phyloP scores from a whole-genome alignment of 64 coral and sea anemone species.

The Cladopsammia gracilis region DNA sequence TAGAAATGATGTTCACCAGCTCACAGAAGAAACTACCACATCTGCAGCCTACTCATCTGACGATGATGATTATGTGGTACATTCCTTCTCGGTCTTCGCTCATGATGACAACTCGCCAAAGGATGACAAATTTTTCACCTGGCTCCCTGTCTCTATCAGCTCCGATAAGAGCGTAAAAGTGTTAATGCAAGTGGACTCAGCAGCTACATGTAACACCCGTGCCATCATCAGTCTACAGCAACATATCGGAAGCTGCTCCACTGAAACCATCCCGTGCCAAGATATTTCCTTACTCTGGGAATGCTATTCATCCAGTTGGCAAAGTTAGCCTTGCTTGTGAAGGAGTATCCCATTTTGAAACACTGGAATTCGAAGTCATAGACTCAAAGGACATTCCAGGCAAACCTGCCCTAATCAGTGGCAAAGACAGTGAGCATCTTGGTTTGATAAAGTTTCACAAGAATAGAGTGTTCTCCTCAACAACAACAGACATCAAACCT shows the following conservation, averaged over 20 bases:
- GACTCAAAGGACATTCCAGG: background rate
- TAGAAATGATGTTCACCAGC: too few relatives aligned
- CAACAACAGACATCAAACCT: background rate
- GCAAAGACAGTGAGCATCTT: background rate
- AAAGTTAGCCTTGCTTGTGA: slow-evolving; percentile 45
- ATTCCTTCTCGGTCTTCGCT: slow-evolving; percentile 20
- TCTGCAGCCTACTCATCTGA: slow-evolving; percentile 12
- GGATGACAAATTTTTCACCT: slow-evolving; percentile 54
- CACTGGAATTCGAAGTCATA: slow-evolving; percentile 3
- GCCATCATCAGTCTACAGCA: slow-evolving; percentile 32
- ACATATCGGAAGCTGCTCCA: background rate
- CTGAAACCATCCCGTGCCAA: too few relatives aligned
- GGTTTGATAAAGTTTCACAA: slow-evolving; percentile 52
- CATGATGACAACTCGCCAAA: background rate
- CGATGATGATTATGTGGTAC: slow-evolving; percentile 37
- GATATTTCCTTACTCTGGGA: slow-evolving; percentile 6
- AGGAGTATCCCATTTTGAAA: slow-evolving; percentile 39
- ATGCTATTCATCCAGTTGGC: slow-evolving; percentile 35
- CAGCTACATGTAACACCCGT: slow-evolving; percentile 37
- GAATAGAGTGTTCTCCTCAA: slow-evolving; percentile 40
- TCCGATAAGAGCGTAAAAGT: slow-evolving; percentile 19
- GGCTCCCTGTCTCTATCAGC: slow-evolving; percentile 24
- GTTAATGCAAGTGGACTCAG: slow-evolving; percentile 27
- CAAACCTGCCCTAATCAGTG: slow-evolving; percentile 44
- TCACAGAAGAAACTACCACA: too few relatives aligned